These are phyloP conservation scores for Patella pellucida DNA, from an alignment of 2,888 invertebrate genomes.

Conservation along the genomic window DNA sequence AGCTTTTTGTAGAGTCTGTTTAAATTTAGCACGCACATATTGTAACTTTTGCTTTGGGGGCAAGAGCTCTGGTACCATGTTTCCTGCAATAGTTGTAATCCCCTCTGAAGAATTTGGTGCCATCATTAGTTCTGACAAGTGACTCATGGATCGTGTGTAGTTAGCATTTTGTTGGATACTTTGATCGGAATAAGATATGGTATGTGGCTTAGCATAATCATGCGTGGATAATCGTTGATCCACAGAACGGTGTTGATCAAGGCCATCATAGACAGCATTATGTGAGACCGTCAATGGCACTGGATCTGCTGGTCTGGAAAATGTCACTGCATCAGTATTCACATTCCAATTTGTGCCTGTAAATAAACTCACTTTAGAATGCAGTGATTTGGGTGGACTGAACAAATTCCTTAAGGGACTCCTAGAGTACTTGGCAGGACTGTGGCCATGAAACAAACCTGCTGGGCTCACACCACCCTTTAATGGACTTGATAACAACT, in stretches of 20 bases:
- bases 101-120: background rate
- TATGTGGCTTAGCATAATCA: background rate
- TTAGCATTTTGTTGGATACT: background rate
- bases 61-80: constrained; percentile 26
- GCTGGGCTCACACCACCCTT: constrained; percentile 20
- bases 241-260: background rate
- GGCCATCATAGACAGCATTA: background rate
- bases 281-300: background rate
- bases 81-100: background rate
- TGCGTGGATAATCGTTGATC: background rate
- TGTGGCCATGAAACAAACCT: constrained; percentile 24
- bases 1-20: constrained; percentile 42
- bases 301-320: background rate
- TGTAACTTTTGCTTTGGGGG: constrained; percentile 50
- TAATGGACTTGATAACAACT: constrained; percentile 37
- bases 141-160: background rate
- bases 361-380: constrained; percentile 21
- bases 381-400: constrained; percentile 15
- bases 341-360: constrained; percentile 19
- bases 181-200: background rate
- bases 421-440: constrained; percentile 37
- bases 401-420: constrained; percentile 41
- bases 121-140: background rate
- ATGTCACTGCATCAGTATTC: background rate
- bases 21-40: constrained; percentile 49